phyloP scores from a whole-genome alignment of 2,888 invertebrate species.

The Eutolmus rufibarbis region DNA sequence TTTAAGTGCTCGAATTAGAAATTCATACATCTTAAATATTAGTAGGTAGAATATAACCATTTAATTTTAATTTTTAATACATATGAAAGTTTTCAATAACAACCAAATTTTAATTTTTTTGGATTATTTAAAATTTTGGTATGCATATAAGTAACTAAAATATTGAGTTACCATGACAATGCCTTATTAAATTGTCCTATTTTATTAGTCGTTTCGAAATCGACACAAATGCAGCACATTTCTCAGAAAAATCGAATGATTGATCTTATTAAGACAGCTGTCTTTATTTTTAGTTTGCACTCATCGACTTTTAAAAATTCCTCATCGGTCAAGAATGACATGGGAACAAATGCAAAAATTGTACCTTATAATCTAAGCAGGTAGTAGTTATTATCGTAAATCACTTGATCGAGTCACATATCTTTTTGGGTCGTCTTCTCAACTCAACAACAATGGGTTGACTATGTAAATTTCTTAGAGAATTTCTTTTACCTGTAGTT shows the following conservation, averaged over 20 bases:
- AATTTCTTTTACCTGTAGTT: background rate
- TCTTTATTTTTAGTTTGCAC: background rate
- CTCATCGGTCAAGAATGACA: background rate
- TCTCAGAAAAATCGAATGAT: background rate
- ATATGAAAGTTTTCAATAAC: too few species aligned
- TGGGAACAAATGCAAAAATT: background rate
- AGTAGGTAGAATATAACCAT: too few species aligned
- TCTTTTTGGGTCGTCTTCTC: background rate
- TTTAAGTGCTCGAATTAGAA: too few species aligned
- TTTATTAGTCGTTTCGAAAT: too few species aligned
- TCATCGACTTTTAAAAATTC: background rate
- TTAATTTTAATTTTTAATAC: too few species aligned
- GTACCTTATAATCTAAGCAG: background rate
- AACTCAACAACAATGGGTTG: background rate
- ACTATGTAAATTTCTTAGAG: background rate
- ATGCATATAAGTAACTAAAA: too few species aligned
- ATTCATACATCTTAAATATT: too few species aligned
- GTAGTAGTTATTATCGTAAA: background rate
- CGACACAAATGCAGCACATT: background rate
- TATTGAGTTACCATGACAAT: too few species aligned
- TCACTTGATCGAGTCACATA: background rate
- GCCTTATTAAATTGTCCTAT: too few species aligned
- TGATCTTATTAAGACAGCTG: background rate
- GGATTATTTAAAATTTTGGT: too few species aligned
- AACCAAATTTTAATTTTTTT: too few species aligned